Conservation (phyloP, 2,113 vertebrate species). For the Polyodon spathula region DNA sequence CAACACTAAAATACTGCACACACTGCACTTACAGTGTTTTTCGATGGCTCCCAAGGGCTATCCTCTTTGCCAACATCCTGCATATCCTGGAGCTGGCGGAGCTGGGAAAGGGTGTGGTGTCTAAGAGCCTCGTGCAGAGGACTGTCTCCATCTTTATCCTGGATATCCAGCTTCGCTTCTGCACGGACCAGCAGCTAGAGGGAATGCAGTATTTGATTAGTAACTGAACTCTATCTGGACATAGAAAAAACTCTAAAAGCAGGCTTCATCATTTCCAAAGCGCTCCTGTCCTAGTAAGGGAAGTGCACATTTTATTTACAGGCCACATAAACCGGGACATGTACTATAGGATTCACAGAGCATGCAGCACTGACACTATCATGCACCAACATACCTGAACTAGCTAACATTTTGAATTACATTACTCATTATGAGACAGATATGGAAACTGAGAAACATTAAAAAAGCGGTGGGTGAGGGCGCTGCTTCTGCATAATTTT, state of each 20-base stretch:
- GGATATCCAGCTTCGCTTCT: conserved; percentile 93
- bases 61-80: conserved; percentile 98
- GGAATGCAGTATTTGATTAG: conserved; percentile 7
- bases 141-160: conserved; percentile 97
- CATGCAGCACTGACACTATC: too few relatives aligned
- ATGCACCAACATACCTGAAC: too few relatives aligned
- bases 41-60: conserved; percentile 92
- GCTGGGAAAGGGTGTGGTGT: conserved; percentile 92
- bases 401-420: too few relatives aligned
- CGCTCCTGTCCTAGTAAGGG: not conserved
- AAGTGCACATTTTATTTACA: not conserved
- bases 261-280: not conserved
- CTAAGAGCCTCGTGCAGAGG: conserved; percentile 93
- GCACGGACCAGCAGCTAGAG: conserved; percentile 89
- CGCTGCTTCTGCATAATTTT: too few relatives aligned
- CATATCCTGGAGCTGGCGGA: conserved; percentile 97
- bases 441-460: too few relatives aligned
- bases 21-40: conserved; percentile 86
- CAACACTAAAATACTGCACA: too few relatives aligned
- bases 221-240: too few relatives aligned
- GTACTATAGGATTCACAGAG: too few relatives aligned
- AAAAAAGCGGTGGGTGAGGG: too few relatives aligned
- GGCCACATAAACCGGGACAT: too few relatives aligned
- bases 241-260: not conserved
- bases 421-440: too few relatives aligned